Percentiles rank a stretch among this genome's conserved stretches.
Evolutionary conservation across 2,113 vertebrate genomes (phyloP).

Genomic region (Haemorhous mexicanus): DNA sequence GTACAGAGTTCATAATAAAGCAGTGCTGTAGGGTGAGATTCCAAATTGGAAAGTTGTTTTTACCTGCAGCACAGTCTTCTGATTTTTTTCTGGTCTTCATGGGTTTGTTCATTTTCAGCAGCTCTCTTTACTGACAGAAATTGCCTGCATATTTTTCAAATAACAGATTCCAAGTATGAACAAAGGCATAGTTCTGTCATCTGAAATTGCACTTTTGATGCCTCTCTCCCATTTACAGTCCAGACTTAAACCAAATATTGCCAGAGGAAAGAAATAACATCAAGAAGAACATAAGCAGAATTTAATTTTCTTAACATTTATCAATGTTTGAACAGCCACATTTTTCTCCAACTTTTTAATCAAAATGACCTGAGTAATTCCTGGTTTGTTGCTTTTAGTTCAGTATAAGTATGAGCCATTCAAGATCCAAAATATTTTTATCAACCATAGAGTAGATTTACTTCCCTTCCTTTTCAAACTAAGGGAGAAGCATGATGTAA

Average conservation of each 20-base stretch:
- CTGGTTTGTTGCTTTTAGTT: not conserved
- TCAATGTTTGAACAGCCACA: not conserved
- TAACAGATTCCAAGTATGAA: not conserved
- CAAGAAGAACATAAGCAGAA: not conserved
- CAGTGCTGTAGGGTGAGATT: not conserved
- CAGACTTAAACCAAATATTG: not conserved
- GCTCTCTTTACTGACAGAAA: not conserved
- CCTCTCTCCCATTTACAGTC: not conserved
- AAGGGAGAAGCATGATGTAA: not conserved
- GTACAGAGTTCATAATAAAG: not conserved
- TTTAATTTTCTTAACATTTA: not conserved
- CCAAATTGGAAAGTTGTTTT: not conserved
- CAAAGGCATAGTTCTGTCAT: not conserved
- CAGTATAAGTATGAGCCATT: not conserved
- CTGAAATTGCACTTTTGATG: not conserved
- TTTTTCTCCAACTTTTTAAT: not conserved
- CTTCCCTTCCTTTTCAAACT: not conserved
- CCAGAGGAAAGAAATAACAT: not conserved
- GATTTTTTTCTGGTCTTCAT: not conserved
- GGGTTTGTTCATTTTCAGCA: not conserved
- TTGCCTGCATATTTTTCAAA: not conserved
- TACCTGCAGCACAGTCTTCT: not conserved
- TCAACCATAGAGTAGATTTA: not conserved
- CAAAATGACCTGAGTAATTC: not conserved
- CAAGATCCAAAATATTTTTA: not conserved